Conservation (phyloP, 2,797 vertebrate species). For the Scyliorhinus canicula region DNA sequence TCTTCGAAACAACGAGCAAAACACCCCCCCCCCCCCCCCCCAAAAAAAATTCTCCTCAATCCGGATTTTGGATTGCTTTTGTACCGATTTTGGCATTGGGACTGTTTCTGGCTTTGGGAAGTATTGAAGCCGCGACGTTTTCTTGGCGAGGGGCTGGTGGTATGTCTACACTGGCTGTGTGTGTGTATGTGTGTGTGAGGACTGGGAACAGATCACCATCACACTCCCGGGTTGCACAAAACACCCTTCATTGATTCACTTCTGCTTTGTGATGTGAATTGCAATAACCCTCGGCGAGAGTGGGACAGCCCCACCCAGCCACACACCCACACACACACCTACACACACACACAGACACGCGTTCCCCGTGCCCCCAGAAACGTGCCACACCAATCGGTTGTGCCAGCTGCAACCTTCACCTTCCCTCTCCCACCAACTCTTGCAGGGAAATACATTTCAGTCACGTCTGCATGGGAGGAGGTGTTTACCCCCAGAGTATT, state of each 20-base stretch:
- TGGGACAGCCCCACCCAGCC: too few relatives aligned
- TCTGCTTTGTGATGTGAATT: conserved; percentile 7
- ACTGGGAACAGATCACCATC: not conserved
- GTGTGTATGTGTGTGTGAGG: not conserved
- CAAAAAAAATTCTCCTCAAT: not conserved
- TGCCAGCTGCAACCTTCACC: not conserved
- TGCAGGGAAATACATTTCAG: not conserved
- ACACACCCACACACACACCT: too few relatives aligned
- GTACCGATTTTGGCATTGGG: too few relatives aligned
- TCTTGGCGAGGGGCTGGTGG: not conserved
- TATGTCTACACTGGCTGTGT: not conserved
- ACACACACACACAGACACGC: not conserved
- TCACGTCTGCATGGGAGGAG: not conserved
- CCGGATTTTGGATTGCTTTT: not conserved
- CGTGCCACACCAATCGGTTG: not conserved
- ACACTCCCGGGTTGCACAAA: not conserved
- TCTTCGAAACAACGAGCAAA: not conserved
- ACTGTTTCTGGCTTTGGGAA: not conserved
- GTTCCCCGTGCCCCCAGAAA: not conserved
- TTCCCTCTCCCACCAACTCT: not conserved
- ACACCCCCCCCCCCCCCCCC: too few relatives aligned
- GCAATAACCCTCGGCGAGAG: not conserved
- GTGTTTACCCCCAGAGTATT: not conserved
- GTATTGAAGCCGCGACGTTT: not conserved
- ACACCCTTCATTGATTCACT: too few relatives aligned